These are phyloP conservation scores for Hydropotes inermis DNA, from an alignment of 2,113 vertebrate species.

Conservation along the genomic window DNA sequence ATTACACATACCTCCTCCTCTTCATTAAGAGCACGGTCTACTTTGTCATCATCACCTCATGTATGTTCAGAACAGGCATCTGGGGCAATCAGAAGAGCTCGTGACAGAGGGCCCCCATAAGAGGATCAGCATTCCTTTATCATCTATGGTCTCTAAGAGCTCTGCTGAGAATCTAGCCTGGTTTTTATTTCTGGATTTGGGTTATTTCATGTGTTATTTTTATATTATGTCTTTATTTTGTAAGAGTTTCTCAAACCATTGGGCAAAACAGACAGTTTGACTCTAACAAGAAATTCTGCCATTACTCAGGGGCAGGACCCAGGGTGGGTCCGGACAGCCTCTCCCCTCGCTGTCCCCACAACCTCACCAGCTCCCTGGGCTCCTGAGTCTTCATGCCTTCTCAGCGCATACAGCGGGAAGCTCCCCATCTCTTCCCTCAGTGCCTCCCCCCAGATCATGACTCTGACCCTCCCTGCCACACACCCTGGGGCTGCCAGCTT, in stretches of 20 bases:
- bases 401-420: accelerated
- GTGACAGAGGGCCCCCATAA: neutral
- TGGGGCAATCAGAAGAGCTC: neutral
- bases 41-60: constrained; percentile 52
- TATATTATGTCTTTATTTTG: neutral
- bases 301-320: neutral
- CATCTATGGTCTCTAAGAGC: neutral
- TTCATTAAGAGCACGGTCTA: constrained; percentile 77
- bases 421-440: accelerated
- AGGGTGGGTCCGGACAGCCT: neutral
- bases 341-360: neutral
- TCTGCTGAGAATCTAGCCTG: neutral
- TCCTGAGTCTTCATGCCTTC: neutral
- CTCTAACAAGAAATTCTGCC: neutral
- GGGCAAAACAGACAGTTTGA: neutral
- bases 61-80: constrained; percentile 19
- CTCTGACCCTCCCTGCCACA: neutral
- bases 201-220: neutral
- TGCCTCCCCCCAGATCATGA: neutral
- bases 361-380: neutral
- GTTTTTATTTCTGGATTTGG: neutral
- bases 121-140: too few species aligned
- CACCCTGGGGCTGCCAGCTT: neutral
- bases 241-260: neutral
- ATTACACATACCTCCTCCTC: constrained; percentile 74